Evolutionary conservation across 1,140 invertebrate genomes (phyloP), one percentile per base, ranked within the genome.

Genomic region (Pseudomyrmex concolor): DNA sequence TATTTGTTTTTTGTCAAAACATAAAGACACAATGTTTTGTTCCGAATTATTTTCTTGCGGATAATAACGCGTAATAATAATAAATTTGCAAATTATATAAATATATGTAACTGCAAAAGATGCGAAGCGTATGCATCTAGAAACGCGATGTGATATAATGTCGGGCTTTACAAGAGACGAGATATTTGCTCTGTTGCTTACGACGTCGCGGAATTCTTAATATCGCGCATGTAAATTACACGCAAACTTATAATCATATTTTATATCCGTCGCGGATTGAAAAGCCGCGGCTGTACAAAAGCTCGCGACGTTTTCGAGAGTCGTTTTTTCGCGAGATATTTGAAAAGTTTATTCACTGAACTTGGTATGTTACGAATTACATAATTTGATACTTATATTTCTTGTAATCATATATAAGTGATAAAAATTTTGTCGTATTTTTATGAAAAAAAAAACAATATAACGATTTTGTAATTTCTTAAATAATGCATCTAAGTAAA

Each of bases 171-270:
- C 19, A 43, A 34, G 4, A 3, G 10, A 59, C 45, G n/a, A 60
- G 43, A 70, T 80, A 17, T 60, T 80, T 12, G 43, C 43, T 71
- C 43, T 34, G 43, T 22, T 43, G 12, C 70, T 77, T 78, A 25
- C 17, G 19, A 5, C 8, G 9, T 17, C 13, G 19, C 50, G 34
- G 17, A 78, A 55, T 70, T 78, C 64, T 48, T 70, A 50, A 80
- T 80, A 80, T 71, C 43, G 54, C 22, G 66, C n/a, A 70, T 80
- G 66, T 71, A 71, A 71, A 80, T 80, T 80, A 80, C 55, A 59
- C 12, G 22, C 19, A 19, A 71, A 80, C 43, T 80, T 80, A 34
- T 76, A 66, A 76, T 76, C 60, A 48, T 64, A 43, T 76, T 76
- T 76, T 55, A 64, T 48, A 59, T 1, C n/a, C 22, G 19, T 60